A percentile compares a stretch with the other conserved stretches of the same genome.
Conservation (phyloP, 2,113 vertebrate species). For the Callaeas wilsoni region DNA sequence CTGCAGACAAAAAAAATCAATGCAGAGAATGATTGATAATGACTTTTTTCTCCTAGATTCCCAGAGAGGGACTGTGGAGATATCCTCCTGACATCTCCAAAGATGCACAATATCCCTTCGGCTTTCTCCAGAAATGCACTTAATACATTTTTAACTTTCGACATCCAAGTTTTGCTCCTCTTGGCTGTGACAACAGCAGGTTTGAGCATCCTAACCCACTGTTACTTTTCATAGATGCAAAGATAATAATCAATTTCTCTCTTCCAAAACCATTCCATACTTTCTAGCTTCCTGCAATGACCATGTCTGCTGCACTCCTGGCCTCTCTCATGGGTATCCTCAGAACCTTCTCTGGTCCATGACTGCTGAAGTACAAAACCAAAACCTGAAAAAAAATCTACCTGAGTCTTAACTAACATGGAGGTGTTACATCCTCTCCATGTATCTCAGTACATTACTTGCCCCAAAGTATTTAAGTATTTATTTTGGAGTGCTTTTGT, state of each 20-base stretch:
- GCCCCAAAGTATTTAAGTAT: neutral
- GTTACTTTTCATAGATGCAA: neutral
- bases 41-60: neutral
- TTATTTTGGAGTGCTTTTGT: neutral
- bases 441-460: neutral
- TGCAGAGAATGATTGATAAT: neutral
- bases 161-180: neutral
- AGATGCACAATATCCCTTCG: neutral
- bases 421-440: neutral
- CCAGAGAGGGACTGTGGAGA: neutral
- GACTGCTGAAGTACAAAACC: neutral
- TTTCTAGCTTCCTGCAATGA: neutral
- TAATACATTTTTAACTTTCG: neutral
- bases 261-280: neutral
- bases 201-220: neutral
- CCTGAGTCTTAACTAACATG: neutral
- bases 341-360: neutral
- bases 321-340: neutral
- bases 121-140: conserved; percentile 1
- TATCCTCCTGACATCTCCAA: neutral
- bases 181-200: neutral
- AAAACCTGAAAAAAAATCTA: neutral
- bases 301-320: neutral
- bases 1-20: conserved; percentile 43
- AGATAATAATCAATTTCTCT: neutral